phyloP scores from a whole-genome alignment of 2,888 invertebrate species.

The Pterostichus niger region DNA sequence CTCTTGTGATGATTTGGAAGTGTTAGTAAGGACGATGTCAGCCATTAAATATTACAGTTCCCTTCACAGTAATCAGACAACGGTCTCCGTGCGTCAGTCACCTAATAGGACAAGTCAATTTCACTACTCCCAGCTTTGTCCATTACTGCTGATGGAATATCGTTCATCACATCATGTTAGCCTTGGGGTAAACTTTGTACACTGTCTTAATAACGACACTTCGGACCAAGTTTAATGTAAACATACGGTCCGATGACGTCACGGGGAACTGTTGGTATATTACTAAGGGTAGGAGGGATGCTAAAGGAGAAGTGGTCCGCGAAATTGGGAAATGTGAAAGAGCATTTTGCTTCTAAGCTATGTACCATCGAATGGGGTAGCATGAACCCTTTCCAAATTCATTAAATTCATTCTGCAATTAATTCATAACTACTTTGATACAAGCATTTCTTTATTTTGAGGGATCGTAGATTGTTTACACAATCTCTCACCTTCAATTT shows the following conservation, averaged over 20 bases:
- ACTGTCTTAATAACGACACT: slow-evolving; percentile 64
- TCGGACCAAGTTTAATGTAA: slow-evolving; percentile 64
- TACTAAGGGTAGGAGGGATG: no score
- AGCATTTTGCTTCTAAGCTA: no score
- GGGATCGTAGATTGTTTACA: no score
- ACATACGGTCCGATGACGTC: slow-evolving; percentile 51
- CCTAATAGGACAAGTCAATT: slow-evolving; percentile 53
- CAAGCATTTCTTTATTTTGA: no score
- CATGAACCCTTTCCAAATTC: no score
- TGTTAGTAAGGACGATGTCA: background rate
- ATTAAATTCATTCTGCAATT: no score
- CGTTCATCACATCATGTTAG: slow-evolving; percentile 58
- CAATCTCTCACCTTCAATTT: no score
- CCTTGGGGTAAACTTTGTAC: slow-evolving; percentile 53
- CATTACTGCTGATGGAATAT: slow-evolving; percentile 59
- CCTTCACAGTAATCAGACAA: slow-evolving; percentile 30
- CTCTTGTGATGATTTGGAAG: no score
- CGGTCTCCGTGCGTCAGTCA: slow-evolving; percentile 27
- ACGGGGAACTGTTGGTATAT: slow-evolving; percentile 6
- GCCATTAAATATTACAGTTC: slow-evolving; percentile 40
- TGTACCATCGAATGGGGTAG: no score
- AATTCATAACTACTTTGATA: no score
- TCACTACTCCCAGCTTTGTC: slow-evolving; percentile 36
- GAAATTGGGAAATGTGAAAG: no score
- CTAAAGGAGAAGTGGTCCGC: no score